Base-by-base conservation (phyloP, 2,113 vertebrate genomes). In the Coreoperca whiteheadi region DNA sequence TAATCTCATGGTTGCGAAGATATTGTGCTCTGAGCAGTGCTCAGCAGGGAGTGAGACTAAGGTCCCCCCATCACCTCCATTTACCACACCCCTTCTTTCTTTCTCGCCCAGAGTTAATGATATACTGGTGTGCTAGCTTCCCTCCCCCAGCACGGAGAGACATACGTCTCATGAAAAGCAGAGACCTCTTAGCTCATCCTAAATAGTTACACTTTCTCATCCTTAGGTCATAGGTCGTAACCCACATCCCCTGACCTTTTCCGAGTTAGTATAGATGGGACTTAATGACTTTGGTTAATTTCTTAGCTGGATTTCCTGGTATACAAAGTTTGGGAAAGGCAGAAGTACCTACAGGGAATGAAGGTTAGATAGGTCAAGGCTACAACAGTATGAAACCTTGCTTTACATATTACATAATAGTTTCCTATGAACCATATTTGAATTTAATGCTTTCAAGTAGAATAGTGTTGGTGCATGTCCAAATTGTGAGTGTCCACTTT, bases 1-100 rank as follows among this genome's bases (percentile, higher is more conserved):
- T 98, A 99, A 98, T 99, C 98, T 98, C 97, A 97, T 97, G 96
- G 97, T 97, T 96, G 96, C 95, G 84, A 95, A 96, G 97, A 99
- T 96, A 99, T 99, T 99, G 97, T 99, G 96, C 94, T 97, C 93
- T 2, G 91, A 96, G 97, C 96, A 94, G 92, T 92, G 94, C 97
- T 78, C 97, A 95, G 97, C 95, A 89, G 97, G 98, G 96, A 90
- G 95, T 88, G 95, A 94, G 92, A 96, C 96, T 95, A 95, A 97
- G 96, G 96, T 97, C 96, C 95, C 95, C 96, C 96, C 96, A 96
- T 97, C 96, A 97, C 95, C 96, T 95, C 95, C 94, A 95, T 97
- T 95, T 95, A 96, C 94, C 96, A 96, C 96, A 92, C 95, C 95
- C 96, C 94, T 96, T 96, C 96, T 96, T 95, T 96, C 94, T 96